Conservation (phyloP, 2,797 vertebrate species). For the Anguilla anguilla region DNA sequence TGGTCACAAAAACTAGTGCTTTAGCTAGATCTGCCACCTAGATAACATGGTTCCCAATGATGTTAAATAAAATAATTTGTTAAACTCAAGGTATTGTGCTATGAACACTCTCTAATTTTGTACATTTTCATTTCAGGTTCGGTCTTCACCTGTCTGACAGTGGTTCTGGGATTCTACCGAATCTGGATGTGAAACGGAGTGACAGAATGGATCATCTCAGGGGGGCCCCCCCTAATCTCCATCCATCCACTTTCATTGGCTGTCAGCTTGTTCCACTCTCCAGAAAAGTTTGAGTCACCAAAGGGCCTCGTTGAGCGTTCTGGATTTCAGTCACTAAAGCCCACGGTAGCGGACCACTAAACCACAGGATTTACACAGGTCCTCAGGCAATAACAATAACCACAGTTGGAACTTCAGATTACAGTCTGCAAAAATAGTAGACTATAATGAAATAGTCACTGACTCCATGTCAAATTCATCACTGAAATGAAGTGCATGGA, state of each 20-base stretch:
- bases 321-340: not conserved
- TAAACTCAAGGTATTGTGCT: not conserved
- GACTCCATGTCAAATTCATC: not conserved
- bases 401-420: not conserved
- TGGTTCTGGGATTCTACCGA: slow-evolving; percentile 93
- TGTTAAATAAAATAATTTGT: not conserved
- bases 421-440: not conserved
- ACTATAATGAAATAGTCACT: not conserved
- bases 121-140: slow-evolving; percentile 77
- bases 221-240: not conserved
- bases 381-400: not conserved
- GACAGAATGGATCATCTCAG: not conserved
- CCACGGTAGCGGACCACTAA: not conserved
- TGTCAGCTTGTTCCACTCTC: not conserved
- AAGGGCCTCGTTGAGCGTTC: not conserved
- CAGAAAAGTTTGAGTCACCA: not conserved
- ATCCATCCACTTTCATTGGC: not conserved
- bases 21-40: not conserved
- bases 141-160: slow-evolving; percentile 93
- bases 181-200: slow-evolving; percentile 80
- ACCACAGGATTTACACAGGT: not conserved
- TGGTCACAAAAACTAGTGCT: not conserved
- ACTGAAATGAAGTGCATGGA: not conserved
- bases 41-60: not conserved
- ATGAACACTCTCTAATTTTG: not conserved